These are phyloP conservation scores for Villa cingulata DNA, from an alignment of 2,888 invertebrate species.

Conservation along the genomic window DNA sequence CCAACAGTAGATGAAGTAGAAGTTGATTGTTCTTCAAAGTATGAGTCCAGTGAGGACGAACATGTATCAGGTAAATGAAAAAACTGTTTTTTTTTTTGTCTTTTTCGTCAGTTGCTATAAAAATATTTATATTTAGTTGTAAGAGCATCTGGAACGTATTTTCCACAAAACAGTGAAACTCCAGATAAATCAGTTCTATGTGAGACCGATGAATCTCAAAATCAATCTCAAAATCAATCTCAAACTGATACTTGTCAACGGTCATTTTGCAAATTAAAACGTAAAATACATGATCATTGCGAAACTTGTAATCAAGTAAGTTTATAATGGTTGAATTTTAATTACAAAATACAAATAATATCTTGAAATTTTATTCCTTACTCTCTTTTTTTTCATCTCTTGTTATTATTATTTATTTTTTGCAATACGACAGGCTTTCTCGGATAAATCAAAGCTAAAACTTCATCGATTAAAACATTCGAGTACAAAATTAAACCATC, in stretches of 20 bases:
- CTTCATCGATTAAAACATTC: constrained; percentile 18
- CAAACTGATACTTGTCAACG: constrained; percentile 42
- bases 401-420: background rate
- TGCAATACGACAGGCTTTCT: constrained; percentile 13
- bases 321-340: background rate
- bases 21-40: background rate
- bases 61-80: constrained; percentile 18
- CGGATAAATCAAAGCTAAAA: constrained; percentile 17
- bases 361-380: background rate
- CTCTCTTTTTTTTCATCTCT: background rate
- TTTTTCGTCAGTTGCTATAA: constrained; percentile 6
- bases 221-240: background rate
- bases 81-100: background rate
- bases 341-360: background rate
- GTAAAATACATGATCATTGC: constrained; percentile 66
- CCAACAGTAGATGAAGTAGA: background rate
- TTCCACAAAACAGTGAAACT: constrained; percentile 26
- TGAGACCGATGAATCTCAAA: background rate
- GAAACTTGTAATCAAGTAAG: constrained; percentile 56
- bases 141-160: constrained; percentile 33
- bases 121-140: constrained; percentile 26
- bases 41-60: constrained; percentile 19
- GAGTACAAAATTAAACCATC: constrained; percentile 10
- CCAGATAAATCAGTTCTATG: background rate
- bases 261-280: constrained; percentile 67